Base-by-base conservation (phyloP, 30 jellyfish, hydroid and myxozoan genomes). In the Aurelia coerulea region DNA sequence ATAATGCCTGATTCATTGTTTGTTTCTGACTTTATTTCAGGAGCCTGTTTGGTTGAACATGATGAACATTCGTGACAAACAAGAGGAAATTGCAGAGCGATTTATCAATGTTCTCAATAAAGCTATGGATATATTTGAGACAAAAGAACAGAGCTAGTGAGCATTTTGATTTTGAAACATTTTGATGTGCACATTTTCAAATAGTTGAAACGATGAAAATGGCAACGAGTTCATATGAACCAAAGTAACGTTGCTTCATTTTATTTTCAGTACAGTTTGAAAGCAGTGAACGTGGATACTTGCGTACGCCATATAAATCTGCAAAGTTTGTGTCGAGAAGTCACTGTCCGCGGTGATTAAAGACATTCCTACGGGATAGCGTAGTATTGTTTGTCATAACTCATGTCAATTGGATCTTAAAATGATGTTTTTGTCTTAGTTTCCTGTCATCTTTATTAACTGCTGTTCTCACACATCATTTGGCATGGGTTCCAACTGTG, bases 401-500 rank as follows among this genome's bases (percentile, higher is more conserved):
- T 46, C 56, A 46, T 46, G 6, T 46, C 15, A 46, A 9, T 7
- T 46, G 1, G 56, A 71, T 14, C 50, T 37, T 9, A 71, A 32
- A 32, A 1, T 32, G 3, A 1, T n/a, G 37, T 16, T 52, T 73
- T 73, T 12, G 69, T 73, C 65, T 56, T 71, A 95, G 99, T 85
- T 95, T 95, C 76, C 46, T 95, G 35, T 95, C 99, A 11, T 68
- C 94, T 8, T 62, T 95, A 71, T 73, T 95, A 83, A 95, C 99
- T 33, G 99, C 99, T 52, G 98, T 95, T 13, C 73, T 95, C 64
- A 82, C 97, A 49, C 97, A 95, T 79, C 99, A 95, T 79, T 76
- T 92, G 83, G 93, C 99, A 2, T 95, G 99, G 99, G 97, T 95
- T 14, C 97, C 97, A 2, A 95, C 99, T 5, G 99, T 95, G 12